Evolutionary conservation across 2,888 invertebrate genomes (phyloP).

Genomic region (Phaonia tiefii): DNA sequence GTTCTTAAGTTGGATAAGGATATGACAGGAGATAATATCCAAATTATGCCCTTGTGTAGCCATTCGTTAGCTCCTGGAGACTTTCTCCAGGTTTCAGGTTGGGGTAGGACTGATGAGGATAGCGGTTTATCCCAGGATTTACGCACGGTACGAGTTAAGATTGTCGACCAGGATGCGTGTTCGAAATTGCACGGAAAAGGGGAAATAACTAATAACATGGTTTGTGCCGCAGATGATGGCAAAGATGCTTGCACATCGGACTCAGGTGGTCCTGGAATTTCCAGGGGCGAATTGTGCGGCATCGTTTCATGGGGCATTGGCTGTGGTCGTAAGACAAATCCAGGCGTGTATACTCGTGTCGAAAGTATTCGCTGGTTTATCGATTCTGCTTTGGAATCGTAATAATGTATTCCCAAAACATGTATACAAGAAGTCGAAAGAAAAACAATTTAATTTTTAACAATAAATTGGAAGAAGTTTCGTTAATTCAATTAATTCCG

Average conservation of each 20-base stretch:
- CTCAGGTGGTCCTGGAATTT: slow-evolving; percentile 77
- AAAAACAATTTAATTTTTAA: no score
- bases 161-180: background rate
- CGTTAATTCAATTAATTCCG: no score
- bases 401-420: no score
- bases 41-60: background rate
- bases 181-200: background rate
- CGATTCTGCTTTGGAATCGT: background rate
- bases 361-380: background rate
- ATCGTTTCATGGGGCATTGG: slow-evolving; percentile 75
- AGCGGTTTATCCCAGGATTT: background rate
- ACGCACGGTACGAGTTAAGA: background rate
- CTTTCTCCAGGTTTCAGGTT: background rate
- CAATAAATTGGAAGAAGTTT: no score
- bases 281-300: slow-evolving; percentile 71
- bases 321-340: slow-evolving; percentile 70
- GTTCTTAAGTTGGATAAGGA: slow-evolving; percentile 1
- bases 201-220: slow-evolving; percentile 72
- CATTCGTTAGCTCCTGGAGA: background rate
- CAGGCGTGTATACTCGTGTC: slow-evolving; percentile 76
- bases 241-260: slow-evolving; percentile 77
- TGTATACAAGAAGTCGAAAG: no score
- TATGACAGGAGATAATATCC: background rate
- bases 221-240: slow-evolving; percentile 73
- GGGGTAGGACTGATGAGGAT: background rate